Conservation (phyloP, 2,797 vertebrate species). For the Lepilemur septentrionalis region DNA sequence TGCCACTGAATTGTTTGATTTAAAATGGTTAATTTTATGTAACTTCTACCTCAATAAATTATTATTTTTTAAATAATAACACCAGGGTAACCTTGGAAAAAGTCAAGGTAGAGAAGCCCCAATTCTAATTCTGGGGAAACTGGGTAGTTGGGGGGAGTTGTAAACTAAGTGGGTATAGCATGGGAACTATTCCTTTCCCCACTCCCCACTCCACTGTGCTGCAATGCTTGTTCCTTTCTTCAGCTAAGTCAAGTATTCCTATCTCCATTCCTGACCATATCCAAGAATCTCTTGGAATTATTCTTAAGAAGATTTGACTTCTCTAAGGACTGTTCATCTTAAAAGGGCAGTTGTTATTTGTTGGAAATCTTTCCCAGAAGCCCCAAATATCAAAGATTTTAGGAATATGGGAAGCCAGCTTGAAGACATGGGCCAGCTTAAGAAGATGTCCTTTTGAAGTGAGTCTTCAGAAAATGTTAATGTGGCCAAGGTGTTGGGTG, state of each 20-base stretch:
- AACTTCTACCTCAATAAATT: neutral
- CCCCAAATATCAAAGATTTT: neutral
- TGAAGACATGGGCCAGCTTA: neutral
- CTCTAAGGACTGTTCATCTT: neutral
- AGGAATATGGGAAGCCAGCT: neutral
- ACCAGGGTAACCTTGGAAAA: neutral
- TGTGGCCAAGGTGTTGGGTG: neutral
- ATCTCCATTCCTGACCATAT: neutral
- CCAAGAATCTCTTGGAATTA: constrained; percentile 38
- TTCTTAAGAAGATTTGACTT: constrained; percentile 27
- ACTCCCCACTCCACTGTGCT: neutral
- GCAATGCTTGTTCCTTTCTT: neutral
- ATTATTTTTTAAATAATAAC: neutral
- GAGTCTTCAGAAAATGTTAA: constrained; percentile 21
- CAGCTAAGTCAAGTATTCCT: neutral
- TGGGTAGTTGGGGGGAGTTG: neutral
- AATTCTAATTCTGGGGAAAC: neutral
- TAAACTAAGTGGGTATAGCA: neutral
- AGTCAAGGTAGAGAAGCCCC: neutral
- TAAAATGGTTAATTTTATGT: constrained; percentile 5
- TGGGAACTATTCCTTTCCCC: neutral
- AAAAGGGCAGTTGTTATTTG: neutral
- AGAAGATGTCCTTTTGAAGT: neutral
- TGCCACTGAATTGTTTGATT: neutral
- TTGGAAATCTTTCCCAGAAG: constrained; percentile 7